These are phyloP conservation scores for Centrocercus urophasianus DNA, from an alignment of 2,113 vertebrate species.

Conservation along the genomic window DNA sequence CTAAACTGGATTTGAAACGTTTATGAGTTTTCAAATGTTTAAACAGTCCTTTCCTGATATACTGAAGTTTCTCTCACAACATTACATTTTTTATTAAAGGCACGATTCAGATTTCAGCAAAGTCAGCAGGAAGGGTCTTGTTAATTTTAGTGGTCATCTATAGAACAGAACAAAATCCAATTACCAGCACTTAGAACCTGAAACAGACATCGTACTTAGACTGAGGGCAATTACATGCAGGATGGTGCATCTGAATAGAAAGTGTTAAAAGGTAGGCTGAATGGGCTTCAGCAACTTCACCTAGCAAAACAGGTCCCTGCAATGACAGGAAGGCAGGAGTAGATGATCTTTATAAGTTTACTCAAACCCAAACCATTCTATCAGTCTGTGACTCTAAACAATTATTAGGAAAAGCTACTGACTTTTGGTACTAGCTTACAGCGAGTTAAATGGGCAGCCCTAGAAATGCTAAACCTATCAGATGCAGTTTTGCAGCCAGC, in stretches of 20 bases:
- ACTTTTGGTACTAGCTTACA: neutral
- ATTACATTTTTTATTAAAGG: neutral
- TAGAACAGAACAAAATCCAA: neutral
- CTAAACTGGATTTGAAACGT: neutral
- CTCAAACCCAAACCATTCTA: neutral
- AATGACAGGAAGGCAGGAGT: neutral
- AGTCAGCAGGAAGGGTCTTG: neutral
- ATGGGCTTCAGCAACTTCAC: neutral
- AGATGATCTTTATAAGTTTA: neutral
- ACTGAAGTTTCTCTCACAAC: neutral
- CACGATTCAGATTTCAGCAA: neutral
- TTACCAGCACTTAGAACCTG: neutral
- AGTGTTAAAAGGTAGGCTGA: neutral
- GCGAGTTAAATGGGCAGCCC: neutral
- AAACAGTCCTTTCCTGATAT: neutral
- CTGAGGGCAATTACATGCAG: neutral
- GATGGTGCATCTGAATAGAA: neutral
- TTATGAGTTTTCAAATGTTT: neutral
- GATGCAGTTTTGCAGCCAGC: neutral
- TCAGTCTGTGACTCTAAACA: neutral
- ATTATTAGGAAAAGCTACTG: slow-evolving; percentile 38
- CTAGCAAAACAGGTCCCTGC: neutral
- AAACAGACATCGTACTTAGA: neutral
- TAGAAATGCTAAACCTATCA: neutral
- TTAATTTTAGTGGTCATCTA: neutral